A percentile compares a stretch with the other conserved stretches of the same genome.
Conservation (phyloP, 2,888 invertebrate genomes). For the Serripes groenlandicus region DNA sequence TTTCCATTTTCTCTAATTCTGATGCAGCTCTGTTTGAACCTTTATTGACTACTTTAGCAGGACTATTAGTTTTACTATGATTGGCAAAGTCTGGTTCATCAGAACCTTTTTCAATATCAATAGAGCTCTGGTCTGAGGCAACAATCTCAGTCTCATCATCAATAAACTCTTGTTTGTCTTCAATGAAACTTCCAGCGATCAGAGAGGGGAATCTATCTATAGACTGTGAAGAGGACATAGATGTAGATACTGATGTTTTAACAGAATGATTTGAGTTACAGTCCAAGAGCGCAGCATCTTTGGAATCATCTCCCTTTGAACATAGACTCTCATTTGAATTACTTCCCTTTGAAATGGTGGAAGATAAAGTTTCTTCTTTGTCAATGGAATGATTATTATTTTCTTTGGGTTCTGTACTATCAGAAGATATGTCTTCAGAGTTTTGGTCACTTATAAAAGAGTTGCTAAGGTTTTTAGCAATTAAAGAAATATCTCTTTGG, state of each 20-base stretch:
- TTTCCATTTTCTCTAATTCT: constrained; percentile 59
- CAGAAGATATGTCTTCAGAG: too few relatives aligned
- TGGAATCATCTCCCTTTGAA: neutral
- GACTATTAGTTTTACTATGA: neutral
- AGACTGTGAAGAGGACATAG: constrained; percentile 50
- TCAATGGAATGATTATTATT: neutral
- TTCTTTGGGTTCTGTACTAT: too few relatives aligned
- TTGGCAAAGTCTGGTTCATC: neutral
- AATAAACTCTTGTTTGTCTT: constrained; percentile 15
- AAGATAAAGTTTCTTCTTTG: neutral
- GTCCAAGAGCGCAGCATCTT: constrained; percentile 2
- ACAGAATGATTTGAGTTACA: constrained; percentile 20
- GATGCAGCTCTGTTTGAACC: neutral
- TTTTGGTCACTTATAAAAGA: constrained; percentile 8
- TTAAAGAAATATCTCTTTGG: constrained; percentile 5
- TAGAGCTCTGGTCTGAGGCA: constrained; percentile 8
- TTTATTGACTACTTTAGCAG: neutral
- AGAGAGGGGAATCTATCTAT: constrained; percentile 62
- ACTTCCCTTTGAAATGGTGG: neutral
- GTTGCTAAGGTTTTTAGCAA: constrained; percentile 17
- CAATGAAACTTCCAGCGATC: constrained; percentile 54
- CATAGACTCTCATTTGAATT: neutral
- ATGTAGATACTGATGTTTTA: constrained; percentile 24
- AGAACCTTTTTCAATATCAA: neutral
- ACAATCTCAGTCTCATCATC: constrained; percentile 51